Evolutionary conservation across 2,888 invertebrate species (phyloP).

Genomic region (Netelia inedita): DNA sequence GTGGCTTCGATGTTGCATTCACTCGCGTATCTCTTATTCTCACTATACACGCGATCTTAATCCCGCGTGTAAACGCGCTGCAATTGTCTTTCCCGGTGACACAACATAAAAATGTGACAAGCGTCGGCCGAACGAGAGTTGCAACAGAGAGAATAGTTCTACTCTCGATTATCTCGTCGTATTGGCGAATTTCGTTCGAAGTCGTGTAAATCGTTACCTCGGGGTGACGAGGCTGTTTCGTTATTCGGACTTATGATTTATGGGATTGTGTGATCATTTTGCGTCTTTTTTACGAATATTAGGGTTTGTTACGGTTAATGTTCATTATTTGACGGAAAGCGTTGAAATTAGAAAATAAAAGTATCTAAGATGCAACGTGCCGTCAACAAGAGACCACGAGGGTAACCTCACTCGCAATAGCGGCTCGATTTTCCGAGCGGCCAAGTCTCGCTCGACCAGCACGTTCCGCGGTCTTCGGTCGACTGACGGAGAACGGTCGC

Average conservation of each 20-base stretch:
- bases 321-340: slow-evolving; percentile 13
- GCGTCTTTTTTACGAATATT: slow-evolving; percentile 22
- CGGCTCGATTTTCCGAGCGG: slow-evolving; percentile 63
- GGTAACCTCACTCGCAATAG: slow-evolving; percentile 8
- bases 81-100: background rate
- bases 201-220: background rate
- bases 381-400: slow-evolving; percentile 40
- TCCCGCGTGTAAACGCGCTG: background rate
- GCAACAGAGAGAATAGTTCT: too few relatives aligned
- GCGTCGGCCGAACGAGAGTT: too few relatives aligned
- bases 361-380: slow-evolving; percentile 52
- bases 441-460: slow-evolving; percentile 74
- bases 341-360: slow-evolving; percentile 42
- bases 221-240: too few relatives aligned
- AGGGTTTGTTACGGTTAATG: background rate
- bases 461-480: slow-evolving; percentile 81
- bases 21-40: background rate
- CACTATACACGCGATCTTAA: slow-evolving; percentile 39
- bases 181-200: background rate
- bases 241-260: too few relatives aligned
- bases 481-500: slow-evolving; percentile 82
- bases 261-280: background rate
- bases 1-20: background rate
- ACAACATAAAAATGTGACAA: background rate
- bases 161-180: too few relatives aligned